These are phyloP conservation scores for Oplegnathus fasciatus DNA, from an alignment of 2,113 vertebrate genomes.

Conservation along the genomic window DNA sequence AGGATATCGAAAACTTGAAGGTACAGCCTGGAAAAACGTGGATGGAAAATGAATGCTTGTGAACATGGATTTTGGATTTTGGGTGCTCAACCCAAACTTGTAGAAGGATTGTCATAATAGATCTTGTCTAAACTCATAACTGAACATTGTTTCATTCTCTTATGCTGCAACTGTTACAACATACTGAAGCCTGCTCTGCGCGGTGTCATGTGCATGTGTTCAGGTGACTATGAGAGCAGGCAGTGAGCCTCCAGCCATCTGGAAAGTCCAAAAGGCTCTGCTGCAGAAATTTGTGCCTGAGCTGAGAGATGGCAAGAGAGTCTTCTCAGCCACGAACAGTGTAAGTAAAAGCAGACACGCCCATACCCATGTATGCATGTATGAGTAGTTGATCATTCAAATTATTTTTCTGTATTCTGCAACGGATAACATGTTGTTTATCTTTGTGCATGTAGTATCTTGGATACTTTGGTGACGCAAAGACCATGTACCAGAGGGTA, in stretches of 20 bases:
- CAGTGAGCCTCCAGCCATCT: slow-evolving; percentile 96
- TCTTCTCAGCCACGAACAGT: slow-evolving; percentile 98
- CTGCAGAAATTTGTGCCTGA: slow-evolving; percentile 99
- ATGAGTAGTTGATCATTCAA: background rate
- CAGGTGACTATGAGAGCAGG: slow-evolving; percentile 92
- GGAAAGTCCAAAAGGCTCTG: slow-evolving; percentile 99
- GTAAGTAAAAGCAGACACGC: slow-evolving; percentile 84
- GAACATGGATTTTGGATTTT: too few species aligned
- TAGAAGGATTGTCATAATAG: background rate
- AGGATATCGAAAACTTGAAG: slow-evolving; percentile 95
- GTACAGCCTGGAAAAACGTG: slow-evolving; percentile 73
- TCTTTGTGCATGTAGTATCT: slow-evolving; percentile 87
- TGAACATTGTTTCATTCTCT: background rate
- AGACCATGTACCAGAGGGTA: slow-evolving; percentile 96
- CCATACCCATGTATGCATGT: background rate
- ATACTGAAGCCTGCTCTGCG: slow-evolving; percentile 16
- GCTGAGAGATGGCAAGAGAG: slow-evolving; percentile 93
- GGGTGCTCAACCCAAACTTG: background rate
- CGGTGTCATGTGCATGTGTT: slow-evolving; percentile 28
- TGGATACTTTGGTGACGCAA: slow-evolving; percentile 97
- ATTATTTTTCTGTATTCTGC: background rate
- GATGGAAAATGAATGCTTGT: too few species aligned
- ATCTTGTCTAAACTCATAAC: background rate
- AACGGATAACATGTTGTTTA: background rate
- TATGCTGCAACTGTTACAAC: background rate